Base-by-base conservation (phyloP, 2,888 invertebrate genomes). In the Diarsia brunnea region DNA sequence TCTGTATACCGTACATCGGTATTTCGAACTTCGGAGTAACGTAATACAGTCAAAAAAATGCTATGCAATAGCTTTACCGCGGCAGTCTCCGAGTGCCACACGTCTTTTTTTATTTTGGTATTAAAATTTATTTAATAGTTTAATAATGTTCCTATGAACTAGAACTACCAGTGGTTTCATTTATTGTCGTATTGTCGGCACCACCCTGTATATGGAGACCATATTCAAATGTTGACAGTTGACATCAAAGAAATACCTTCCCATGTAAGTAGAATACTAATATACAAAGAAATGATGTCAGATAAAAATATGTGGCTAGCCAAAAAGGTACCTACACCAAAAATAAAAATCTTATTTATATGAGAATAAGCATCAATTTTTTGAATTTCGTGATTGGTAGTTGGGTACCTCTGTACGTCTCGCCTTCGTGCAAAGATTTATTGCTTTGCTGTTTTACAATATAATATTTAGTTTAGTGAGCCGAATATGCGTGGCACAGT, bases 401-500 rank as follows among this genome's bases (percentile, higher is more conserved):
- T 80, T 55, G 14, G 31, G 31, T 27, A 45, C 27, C 43, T 60
- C 51, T 31, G 12, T 68, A 69, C 55, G 55, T 61, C 65, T 82
- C 72, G 55, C 65, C 47, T 76, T 68, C 66, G 31, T 55, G 53
- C 49, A 58, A 73, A 78, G 71, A 82, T 85, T 77, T 84, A 84
- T 84, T 73, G 53, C 67, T 51, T 27, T 69, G 65, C 71, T 58
- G 53, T 43, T 73, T 73, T 71, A 63, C 51, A 69, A 75, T 76
- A 63, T 58, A 69, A 75, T 76, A 79, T 72, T 79, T 79, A 63
- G 80, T 76, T 86, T 79, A 65, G 80, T 75, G 63, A 74, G 64
- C 69, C 61, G 73, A 75, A 83, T 63, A 70, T 69, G 65, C 79
- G 65, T 84, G 84, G 84, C 86, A 84, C 75, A 74, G 86, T 84